Evolutionary conservation across 1,140 invertebrate species (phyloP).

Genomic region (Aphaenogaster floridana): DNA sequence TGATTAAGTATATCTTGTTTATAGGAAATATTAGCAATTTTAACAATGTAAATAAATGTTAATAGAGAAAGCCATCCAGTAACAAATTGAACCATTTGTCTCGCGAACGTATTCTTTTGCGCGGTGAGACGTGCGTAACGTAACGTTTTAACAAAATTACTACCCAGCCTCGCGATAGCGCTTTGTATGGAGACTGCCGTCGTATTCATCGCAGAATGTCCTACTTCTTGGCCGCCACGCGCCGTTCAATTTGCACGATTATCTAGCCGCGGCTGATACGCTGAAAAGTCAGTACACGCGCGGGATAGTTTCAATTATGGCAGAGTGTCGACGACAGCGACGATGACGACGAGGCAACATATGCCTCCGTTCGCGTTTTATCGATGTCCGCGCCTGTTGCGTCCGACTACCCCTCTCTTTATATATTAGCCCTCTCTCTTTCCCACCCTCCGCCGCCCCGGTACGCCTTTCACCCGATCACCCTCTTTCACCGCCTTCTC

Average conservation of each 20-base stretch:
- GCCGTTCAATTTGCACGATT: conserved; percentile 59
- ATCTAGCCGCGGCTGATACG: conserved; percentile 36
- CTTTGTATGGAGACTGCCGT: neutral
- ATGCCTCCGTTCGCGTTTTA: conserved; percentile 28
- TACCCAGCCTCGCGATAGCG: neutral
- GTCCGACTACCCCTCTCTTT: conserved; percentile 26
- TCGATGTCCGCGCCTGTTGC: conserved; percentile 45
- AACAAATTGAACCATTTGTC: neutral
- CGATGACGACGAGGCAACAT: neutral
- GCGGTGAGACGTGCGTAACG: neutral
- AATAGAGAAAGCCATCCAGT: neutral
- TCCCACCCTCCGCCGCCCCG: neutral
- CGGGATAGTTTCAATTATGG: conserved; percentile 38
- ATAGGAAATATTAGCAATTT: neutral
- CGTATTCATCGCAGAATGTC: conserved; percentile 9
- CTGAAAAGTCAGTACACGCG: conserved; percentile 29
- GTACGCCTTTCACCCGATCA: conserved; percentile 9
- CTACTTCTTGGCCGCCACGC: conserved; percentile 43
- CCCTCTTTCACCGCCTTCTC: conserved; percentile 15
- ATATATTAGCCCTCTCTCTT: conserved; percentile 38
- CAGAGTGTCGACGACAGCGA: conserved; percentile 6
- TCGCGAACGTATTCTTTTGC: neutral
- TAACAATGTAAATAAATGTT: neutral
- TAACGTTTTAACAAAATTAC: conserved; percentile 35
- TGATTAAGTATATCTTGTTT: neutral